Evolutionary conservation across 2,888 invertebrate genomes (phyloP).

Genomic region (Penaeus monodon): DNA sequence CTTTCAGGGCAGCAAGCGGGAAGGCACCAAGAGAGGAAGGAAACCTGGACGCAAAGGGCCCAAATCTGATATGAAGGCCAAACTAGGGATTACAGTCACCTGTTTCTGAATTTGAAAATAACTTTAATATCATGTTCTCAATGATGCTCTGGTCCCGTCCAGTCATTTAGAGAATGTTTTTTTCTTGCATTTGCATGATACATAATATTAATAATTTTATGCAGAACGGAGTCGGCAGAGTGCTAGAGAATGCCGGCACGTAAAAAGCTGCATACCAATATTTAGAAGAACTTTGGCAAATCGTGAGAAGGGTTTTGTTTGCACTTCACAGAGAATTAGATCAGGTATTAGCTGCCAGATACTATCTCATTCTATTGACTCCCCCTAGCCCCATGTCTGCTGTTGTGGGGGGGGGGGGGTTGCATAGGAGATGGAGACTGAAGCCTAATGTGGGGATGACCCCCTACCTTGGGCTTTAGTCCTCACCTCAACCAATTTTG

Average conservation of each 20-base stretch:
- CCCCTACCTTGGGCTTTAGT: no score
- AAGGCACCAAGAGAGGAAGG: slow-evolving; percentile 81
- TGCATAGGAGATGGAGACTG: no score
- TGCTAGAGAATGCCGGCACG: slow-evolving; percentile 97
- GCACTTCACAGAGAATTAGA: slow-evolving; percentile 90
- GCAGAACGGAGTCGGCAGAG: slow-evolving; percentile 95
- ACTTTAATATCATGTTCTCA: no score
- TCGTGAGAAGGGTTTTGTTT: slow-evolving; percentile 91
- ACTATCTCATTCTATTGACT: no score
- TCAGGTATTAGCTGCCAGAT: slow-evolving; percentile 75
- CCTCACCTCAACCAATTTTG: no score
- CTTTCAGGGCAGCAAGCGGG: slow-evolving; percentile 57
- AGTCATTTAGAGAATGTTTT: neutral
- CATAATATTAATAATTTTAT: slow-evolving; percentile 3
- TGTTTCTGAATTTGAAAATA: slow-evolving; percentile 4
- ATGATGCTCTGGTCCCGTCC: no score
- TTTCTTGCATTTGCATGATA: slow-evolving; percentile 8
- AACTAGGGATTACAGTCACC: slow-evolving; percentile 77
- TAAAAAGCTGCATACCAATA: slow-evolving; percentile 96
- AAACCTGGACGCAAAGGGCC: slow-evolving; percentile 79
- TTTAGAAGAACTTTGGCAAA: slow-evolving; percentile 92
- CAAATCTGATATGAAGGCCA: slow-evolving; percentile 93
- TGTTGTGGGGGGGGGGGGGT: no score
- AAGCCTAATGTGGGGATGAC: no score
- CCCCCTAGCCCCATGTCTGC: no score